Evolutionary conservation across 2,113 vertebrate genomes (phyloP).

Genomic region (Protobothrops flavoviridis): DNA sequence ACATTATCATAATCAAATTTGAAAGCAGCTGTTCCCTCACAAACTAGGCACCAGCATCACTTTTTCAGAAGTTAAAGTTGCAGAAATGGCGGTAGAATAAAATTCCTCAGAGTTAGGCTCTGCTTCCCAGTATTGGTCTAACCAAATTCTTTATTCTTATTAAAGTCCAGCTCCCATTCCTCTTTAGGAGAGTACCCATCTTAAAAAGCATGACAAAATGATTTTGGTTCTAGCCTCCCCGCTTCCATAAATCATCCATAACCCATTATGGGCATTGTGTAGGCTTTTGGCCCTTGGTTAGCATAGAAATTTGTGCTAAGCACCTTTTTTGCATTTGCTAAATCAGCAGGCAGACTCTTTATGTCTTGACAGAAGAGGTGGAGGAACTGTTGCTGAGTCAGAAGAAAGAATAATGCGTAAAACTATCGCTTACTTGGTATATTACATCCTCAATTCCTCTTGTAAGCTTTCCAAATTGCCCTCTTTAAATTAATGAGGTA

Average conservation of each 20-base stretch:
- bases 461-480: slow-evolving; percentile 10
- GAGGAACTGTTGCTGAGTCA: not conserved
- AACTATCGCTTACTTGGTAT: not conserved
- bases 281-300: not conserved
- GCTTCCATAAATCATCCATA: not conserved
- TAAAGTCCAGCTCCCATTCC: not conserved
- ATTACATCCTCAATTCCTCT: not conserved
- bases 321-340: not conserved
- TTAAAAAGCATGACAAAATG: not conserved
- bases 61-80: not conserved
- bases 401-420: not conserved
- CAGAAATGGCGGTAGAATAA: not conserved
- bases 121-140: not conserved
- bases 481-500: slow-evolving; percentile 21
- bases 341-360: not conserved
- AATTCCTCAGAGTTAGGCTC: not conserved
- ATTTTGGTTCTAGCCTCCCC: not conserved
- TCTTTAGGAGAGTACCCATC: not conserved
- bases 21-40: not conserved
- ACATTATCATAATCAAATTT: not conserved
- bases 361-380: not conserved
- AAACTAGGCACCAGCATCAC: not conserved
- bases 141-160: not conserved
- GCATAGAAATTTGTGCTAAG: not conserved
- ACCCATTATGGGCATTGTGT: not conserved